These are phyloP conservation scores for Mormyrus proboscirostris DNA, from an alignment of 2,797 vertebrate species.

Conservation along the genomic window DNA sequence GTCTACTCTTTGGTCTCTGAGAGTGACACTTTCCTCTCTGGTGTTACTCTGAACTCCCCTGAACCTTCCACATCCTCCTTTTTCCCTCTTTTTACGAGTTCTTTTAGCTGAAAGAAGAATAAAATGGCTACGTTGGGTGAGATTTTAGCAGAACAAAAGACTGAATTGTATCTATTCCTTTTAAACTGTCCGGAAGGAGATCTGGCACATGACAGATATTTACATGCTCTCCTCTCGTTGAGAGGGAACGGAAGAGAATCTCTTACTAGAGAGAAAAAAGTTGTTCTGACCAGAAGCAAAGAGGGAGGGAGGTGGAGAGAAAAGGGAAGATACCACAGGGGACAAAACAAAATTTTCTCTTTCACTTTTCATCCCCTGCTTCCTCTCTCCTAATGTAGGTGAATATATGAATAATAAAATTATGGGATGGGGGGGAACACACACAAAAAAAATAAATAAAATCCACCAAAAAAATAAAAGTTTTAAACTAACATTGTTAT, in stretches of 20 bases:
- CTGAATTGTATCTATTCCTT: slow-evolving; percentile 33
- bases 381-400: slow-evolving; percentile 29
- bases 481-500: slow-evolving; percentile 9
- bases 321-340: slow-evolving; percentile 25
- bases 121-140: background rate
- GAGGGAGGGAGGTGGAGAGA: slow-evolving; percentile 24
- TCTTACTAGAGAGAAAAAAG: slow-evolving; percentile 13
- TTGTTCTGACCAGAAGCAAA: slow-evolving; percentile 30
- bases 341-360: slow-evolving; percentile 32
- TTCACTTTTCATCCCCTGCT: slow-evolving; percentile 32
- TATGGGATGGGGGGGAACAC: slow-evolving; percentile 10
- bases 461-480: slow-evolving; percentile 18
- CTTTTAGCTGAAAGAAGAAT: slow-evolving; percentile 8
- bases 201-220: slow-evolving; percentile 12
- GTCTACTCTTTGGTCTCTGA: slow-evolving; percentile 33
- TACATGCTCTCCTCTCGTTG: slow-evolving; percentile 11
- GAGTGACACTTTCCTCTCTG: background rate
- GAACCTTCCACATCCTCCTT: background rate
- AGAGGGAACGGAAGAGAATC: background rate
- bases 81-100: background rate
- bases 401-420: slow-evolving; percentile 43
- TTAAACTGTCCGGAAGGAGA: slow-evolving; percentile 33
- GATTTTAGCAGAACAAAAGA: slow-evolving; percentile 29
- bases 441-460: background rate
- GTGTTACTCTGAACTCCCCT: background rate